Conservation (phyloP, 1,140 invertebrate species). For the Pristionchus pacificus region DNA sequence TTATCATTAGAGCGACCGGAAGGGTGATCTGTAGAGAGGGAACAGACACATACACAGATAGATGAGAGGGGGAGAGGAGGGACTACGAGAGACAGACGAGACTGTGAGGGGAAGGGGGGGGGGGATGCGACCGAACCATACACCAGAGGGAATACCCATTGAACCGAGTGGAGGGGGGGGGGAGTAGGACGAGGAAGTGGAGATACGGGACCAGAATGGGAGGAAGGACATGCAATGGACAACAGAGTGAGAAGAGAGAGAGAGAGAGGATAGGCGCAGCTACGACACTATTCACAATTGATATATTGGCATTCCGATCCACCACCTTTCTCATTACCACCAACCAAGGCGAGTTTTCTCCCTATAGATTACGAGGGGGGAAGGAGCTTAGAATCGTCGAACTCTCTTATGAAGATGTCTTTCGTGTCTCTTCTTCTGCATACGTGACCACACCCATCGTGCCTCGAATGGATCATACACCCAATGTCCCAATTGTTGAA, state of each 20-base stretch:
- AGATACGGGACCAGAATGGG: neutral
- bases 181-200: conserved; percentile 9
- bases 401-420: neutral
- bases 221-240: neutral
- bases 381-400: neutral
- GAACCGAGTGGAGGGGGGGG: conserved; percentile 8
- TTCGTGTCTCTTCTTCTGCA: too few species aligned
- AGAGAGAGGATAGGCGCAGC: neutral
- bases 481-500: conserved; percentile 24
- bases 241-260: conserved; percentile 8
- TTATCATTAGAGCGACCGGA: conserved; percentile 23
- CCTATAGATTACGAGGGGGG: too few species aligned
- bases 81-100: neutral
- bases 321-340: too few species aligned
- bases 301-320: too few species aligned
- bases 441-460: conserved; percentile 17
- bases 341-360: too few species aligned
- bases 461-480: conserved; percentile 17
- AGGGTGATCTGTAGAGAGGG: conserved; percentile 15
- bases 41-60: conserved; percentile 5
- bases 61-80: conserved; percentile 3
- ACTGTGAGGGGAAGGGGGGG: neutral
- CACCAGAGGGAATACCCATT: neutral
- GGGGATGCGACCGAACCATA: too few species aligned
- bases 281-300: too few species aligned